A percentile compares a stretch with the other conserved stretches of the same genome.
phyloP scores from a whole-genome alignment of 2,113 vertebrate species.

The Mus spicilegus region DNA sequence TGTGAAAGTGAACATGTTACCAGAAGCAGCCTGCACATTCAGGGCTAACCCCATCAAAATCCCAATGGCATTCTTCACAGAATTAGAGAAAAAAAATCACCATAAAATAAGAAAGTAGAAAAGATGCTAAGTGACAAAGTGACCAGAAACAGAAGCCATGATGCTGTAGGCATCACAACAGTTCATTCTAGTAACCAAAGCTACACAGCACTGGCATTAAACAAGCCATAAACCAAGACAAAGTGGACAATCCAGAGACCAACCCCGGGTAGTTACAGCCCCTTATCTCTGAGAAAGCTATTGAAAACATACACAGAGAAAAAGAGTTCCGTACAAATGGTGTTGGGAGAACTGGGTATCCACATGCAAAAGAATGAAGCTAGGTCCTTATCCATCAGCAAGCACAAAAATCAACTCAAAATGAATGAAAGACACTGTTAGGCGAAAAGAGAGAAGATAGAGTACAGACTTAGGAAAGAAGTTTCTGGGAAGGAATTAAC shows the following conservation, averaged over 20 bases:
- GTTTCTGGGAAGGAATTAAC: not conserved
- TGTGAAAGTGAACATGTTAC: not conserved
- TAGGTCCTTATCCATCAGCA: not conserved
- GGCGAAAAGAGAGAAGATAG: not conserved
- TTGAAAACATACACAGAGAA: not conserved
- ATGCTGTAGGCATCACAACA: not conserved
- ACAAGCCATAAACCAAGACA: not conserved
- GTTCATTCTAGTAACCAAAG: not conserved
- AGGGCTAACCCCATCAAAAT: not conserved
- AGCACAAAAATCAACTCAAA: not conserved
- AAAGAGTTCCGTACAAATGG: not conserved
- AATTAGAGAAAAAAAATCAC: not conserved
- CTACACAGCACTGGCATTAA: not conserved
- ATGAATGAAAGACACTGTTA: too few relatives aligned
- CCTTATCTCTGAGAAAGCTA: not conserved
- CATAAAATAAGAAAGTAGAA: not conserved
- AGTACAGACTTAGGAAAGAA: not conserved
- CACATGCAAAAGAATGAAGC: not conserved
- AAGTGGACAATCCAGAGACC: not conserved
- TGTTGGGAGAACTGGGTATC: not conserved
- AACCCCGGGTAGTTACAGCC: not conserved
- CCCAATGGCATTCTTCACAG: not conserved
- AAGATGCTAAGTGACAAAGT: not conserved
- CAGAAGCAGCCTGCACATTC: not conserved
- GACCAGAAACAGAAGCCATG: not conserved